Conservation (phyloP, 2,888 invertebrate genomes). For the Amblyteles armatorius region DNA sequence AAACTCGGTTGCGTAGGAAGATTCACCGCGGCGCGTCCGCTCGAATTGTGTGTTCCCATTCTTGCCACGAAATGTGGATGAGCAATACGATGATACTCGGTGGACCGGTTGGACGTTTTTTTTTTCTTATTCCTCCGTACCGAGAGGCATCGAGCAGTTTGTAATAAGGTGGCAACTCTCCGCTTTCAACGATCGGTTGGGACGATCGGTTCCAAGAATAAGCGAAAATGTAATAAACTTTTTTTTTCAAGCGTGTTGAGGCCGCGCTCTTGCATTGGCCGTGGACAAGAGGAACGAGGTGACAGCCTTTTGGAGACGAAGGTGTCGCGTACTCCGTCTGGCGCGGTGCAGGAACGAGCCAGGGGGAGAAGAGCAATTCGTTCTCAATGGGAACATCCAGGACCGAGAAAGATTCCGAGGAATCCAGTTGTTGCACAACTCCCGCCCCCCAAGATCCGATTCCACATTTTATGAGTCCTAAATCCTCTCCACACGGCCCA, state of each 20-base stretch:
- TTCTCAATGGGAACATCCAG: conserved; percentile 66
- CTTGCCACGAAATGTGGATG: conserved; percentile 43
- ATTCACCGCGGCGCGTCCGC: conserved; percentile 16
- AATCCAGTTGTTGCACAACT: conserved; percentile 74
- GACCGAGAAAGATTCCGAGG: conserved; percentile 47
- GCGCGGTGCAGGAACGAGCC: not conserved
- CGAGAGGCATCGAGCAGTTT: conserved; percentile 20
- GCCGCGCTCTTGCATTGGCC: conserved; percentile 24
- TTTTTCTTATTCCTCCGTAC: conserved; percentile 5
- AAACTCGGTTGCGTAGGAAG: conserved; percentile 49
- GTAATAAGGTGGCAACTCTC: conserved; percentile 46
- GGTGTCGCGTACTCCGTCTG: conserved; percentile 11
- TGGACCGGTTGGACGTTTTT: conserved; percentile 38
- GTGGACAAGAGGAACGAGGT: conserved; percentile 50
- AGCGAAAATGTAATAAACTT: conserved; percentile 60
- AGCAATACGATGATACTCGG: conserved; percentile 37
- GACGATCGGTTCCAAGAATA: conserved; percentile 48
- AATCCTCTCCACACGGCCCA: conserved; percentile 67
- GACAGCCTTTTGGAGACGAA: conserved; percentile 50
- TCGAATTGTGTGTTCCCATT: conserved; percentile 54
- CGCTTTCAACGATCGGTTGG: conserved; percentile 10
- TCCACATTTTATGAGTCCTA: conserved; percentile 74
- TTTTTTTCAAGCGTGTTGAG: conserved; percentile 44
- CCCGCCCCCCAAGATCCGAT: conserved; percentile 66
- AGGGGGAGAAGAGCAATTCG: conserved; percentile 31